A percentile compares a stretch with the other conserved stretches of the same genome.
These are phyloP conservation scores for Channa maculata DNA, from an alignment of 2,113 vertebrate species.

Conservation along the genomic window DNA sequence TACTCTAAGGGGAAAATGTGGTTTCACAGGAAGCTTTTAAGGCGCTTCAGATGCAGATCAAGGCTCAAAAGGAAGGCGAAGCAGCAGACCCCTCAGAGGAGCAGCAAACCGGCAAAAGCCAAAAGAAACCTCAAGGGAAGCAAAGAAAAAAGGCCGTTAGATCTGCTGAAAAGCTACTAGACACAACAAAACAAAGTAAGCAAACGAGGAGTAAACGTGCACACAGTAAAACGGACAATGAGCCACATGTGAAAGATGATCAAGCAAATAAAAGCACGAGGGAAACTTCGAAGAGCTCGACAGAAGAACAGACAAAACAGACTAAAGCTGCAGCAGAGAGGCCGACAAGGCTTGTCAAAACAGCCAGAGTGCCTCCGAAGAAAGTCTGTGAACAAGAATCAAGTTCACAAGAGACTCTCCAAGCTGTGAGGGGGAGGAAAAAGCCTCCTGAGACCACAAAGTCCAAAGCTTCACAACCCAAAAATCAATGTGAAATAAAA, in stretches of 20 bases:
- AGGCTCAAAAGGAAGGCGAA: background rate
- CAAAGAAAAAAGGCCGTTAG: background rate
- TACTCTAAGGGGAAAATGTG: background rate
- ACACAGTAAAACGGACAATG: background rate
- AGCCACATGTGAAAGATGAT: background rate
- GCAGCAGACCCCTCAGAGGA: background rate
- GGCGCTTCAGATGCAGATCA: conserved; percentile 10
- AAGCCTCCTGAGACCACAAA: background rate
- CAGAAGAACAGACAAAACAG: background rate
- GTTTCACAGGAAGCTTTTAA: conserved; percentile 36
- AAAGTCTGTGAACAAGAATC: background rate
- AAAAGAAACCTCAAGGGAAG: background rate
- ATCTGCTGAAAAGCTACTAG: background rate
- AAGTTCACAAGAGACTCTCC: background rate
- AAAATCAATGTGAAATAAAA: background rate
- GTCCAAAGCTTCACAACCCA: background rate
- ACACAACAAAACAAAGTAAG: background rate
- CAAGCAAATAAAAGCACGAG: background rate
- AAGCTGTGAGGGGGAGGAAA: background rate
- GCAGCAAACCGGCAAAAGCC: background rate
- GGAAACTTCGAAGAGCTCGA: background rate
- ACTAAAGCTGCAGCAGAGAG: background rate
- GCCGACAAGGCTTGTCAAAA: background rate
- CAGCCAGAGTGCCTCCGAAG: background rate
- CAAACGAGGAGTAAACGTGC: background rate